phyloP scores from a whole-genome alignment of 2,113 vertebrate species.

The Tenebrosternarchus preto region DNA sequence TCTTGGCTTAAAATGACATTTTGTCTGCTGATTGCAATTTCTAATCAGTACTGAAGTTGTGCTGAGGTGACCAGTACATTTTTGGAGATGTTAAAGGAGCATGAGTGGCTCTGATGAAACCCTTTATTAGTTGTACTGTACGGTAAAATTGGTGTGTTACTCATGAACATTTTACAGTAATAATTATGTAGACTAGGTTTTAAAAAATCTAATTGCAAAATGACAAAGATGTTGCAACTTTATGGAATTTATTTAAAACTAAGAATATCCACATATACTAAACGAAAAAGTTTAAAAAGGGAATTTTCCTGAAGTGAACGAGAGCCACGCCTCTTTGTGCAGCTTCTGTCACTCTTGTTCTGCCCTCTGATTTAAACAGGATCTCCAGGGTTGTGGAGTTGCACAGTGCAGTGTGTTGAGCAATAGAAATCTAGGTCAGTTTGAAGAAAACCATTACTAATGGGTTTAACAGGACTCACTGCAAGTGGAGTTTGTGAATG shows the following conservation, averaged over 20 bases:
- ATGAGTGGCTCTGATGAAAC: too few species aligned
- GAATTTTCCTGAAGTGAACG: neutral
- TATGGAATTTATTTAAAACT: too few species aligned
- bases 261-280: neutral
- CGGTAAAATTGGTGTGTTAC: too few species aligned
- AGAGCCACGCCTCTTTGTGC: neutral
- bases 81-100: too few species aligned
- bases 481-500: conserved; percentile 1
- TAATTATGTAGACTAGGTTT: too few species aligned
- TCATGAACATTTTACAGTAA: too few species aligned
- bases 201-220: too few species aligned
- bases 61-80: too few species aligned
- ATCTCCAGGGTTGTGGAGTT: neutral
- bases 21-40: conserved; percentile 24
- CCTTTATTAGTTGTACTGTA: too few species aligned
- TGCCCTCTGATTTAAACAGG: neutral
- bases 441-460: conserved; percentile 9
- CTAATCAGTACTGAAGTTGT: neutral
- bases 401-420: neutral
- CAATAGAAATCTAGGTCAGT: conserved; percentile 5
- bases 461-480: conserved; percentile 1
- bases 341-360: neutral
- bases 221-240: too few species aligned
- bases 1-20: conserved; percentile 2
- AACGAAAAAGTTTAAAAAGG: neutral